These are phyloP conservation scores for Oscheius onirici DNA, from an alignment of 2,888 invertebrate species.

Conservation along the genomic window DNA sequence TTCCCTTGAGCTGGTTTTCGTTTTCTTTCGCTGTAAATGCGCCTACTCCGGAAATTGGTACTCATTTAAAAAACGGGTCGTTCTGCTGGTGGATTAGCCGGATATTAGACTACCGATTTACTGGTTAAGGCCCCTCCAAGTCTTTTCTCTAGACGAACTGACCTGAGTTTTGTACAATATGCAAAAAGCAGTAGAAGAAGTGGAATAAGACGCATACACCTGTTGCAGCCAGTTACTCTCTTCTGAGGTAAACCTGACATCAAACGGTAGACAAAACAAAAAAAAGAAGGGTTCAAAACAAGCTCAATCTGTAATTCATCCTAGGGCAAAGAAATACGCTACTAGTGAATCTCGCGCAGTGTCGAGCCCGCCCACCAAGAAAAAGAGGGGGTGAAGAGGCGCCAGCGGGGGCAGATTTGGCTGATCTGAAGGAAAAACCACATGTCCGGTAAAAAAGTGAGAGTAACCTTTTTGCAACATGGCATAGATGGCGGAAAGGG, in stretches of 20 bases:
- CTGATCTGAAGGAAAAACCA: too few species aligned
- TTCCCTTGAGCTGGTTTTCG: too few species aligned
- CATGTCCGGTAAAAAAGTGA: neutral
- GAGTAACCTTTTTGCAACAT: neutral
- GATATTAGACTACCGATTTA: too few species aligned
- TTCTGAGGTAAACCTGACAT: neutral
- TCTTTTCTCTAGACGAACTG: neutral
- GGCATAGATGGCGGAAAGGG: conserved; percentile 9
- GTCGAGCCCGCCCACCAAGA: conserved; percentile 7
- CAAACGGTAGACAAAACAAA: neutral
- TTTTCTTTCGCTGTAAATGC: too few species aligned
- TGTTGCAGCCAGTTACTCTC: neutral
- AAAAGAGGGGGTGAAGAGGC: neutral
- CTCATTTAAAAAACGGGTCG: too few species aligned
- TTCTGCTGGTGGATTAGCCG: too few species aligned
- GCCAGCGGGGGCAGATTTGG: neutral
- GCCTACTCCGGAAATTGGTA: too few species aligned
- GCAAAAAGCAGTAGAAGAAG: neutral
- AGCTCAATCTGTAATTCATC: conserved; percentile 1
- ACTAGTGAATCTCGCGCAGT: conserved; percentile 4
- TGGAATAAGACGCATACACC: conserved; percentile 12
- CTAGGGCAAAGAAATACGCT: conserved; percentile 4
- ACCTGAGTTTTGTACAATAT: neutral
- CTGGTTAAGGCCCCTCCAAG: too few species aligned
- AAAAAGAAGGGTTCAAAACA: neutral